Conservation (phyloP, 2,888 invertebrate genomes). For the Eupsilia transversa region DNA sequence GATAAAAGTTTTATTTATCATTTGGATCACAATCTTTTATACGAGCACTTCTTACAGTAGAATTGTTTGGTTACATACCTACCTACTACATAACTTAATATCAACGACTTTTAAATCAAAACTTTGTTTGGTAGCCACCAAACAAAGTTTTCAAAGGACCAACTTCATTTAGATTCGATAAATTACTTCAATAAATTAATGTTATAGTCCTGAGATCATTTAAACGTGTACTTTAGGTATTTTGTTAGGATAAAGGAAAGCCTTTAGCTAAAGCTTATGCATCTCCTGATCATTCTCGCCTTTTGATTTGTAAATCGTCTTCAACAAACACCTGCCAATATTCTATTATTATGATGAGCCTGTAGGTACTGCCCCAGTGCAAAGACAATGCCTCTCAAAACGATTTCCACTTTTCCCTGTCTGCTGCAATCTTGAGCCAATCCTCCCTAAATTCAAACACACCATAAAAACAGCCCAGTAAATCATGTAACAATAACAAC, state of each 20-base stretch:
- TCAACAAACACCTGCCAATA: background rate
- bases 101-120: constrained; percentile 1
- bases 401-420: background rate
- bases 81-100: background rate
- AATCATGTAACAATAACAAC: constrained; percentile 69
- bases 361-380: no score
- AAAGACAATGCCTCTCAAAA: background rate
- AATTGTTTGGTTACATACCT: background rate
- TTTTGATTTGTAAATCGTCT: background rate
- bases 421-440: background rate
- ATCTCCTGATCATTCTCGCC: background rate
- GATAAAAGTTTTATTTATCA: constrained; percentile 4
- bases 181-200: background rate
- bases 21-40: background rate
- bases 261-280: background rate
- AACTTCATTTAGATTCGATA: background rate
- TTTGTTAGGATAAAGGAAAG: background rate
- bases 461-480: constrained; percentile 54
- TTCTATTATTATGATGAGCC: background rate
- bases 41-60: background rate
- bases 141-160: no score
- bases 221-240: no score
- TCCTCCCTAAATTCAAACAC: background rate
- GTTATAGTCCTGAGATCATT: no score
- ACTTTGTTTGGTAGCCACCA: no score